phyloP scores from a whole-genome alignment of 1,140 invertebrate genomes.

The Hetaerina americana region DNA sequence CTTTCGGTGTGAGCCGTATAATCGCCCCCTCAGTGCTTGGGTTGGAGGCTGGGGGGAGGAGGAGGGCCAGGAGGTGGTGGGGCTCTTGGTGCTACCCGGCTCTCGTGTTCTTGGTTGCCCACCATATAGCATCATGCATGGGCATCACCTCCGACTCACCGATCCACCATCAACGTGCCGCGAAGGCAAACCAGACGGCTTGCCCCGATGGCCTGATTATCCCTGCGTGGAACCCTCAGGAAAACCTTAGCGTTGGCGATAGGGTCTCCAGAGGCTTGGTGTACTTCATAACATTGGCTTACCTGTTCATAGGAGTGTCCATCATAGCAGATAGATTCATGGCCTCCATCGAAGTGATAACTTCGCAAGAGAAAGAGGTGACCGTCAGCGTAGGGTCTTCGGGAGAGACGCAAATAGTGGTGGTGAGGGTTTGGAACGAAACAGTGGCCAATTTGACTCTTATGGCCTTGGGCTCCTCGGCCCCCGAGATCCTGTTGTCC shows the following conservation, averaged over 20 bases:
- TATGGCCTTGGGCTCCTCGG: conserved; percentile 98
- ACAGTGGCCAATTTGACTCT: conserved; percentile 97
- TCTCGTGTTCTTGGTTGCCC: background rate
- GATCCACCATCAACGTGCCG: background rate
- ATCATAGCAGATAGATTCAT: conserved; percentile 98
- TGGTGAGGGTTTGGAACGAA: conserved; percentile 84
- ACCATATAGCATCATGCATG: background rate
- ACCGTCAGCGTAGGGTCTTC: conserved; percentile 66
- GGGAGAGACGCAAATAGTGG: conserved; percentile 75
- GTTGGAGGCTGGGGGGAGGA: no score
- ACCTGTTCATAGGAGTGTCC: conserved; percentile 96
- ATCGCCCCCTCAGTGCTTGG: background rate
- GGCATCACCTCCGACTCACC: background rate
- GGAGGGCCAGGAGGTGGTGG: background rate
- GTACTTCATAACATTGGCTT: conserved; percentile 80
- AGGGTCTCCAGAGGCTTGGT: conserved; percentile 65
- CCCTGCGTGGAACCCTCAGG: conserved; percentile 68
- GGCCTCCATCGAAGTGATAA: conserved; percentile 98
- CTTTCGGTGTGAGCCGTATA: background rate
- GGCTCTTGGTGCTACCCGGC: background rate
- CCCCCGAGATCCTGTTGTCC: conserved; percentile 93
- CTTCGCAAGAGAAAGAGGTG: conserved; percentile 88
- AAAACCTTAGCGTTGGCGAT: conserved; percentile 49
- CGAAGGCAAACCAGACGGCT: background rate
- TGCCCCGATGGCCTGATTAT: conserved; percentile 70